phyloP scores from a whole-genome alignment of 2,888 invertebrate species.

The Phymatocera aterrima region DNA sequence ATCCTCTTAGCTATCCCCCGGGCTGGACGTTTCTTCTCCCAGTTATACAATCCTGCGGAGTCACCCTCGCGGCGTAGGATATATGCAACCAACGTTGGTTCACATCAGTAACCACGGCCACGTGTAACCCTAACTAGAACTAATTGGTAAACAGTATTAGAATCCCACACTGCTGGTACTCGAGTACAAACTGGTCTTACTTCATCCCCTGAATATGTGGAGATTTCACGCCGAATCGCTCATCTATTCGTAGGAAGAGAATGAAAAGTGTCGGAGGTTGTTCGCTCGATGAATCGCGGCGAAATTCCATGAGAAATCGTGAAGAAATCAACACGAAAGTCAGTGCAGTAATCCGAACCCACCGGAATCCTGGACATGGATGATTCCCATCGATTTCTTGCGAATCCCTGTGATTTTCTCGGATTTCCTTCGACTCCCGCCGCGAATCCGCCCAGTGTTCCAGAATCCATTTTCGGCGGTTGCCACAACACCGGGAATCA shows the following conservation, averaged over 20 bases:
- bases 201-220: not conserved
- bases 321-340: too few relatives aligned
- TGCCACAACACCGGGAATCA: too few relatives aligned
- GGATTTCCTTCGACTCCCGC: too few relatives aligned
- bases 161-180: not conserved
- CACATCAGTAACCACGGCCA: conserved; percentile 25
- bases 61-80: too few relatives aligned
- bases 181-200: not conserved
- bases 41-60: not conserved
- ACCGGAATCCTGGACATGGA: too few relatives aligned
- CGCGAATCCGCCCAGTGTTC: too few relatives aligned
- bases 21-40: conserved; percentile 19
- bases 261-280: not conserved
- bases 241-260: not conserved
- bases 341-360: too few relatives aligned
- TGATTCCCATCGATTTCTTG: too few relatives aligned
- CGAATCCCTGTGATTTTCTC: too few relatives aligned
- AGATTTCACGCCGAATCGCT: not conserved
- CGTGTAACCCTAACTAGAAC: conserved; percentile 55
- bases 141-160: conserved; percentile 59
- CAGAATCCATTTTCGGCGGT: too few relatives aligned
- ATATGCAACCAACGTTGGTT: not conserved
- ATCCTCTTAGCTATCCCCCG: conserved; percentile 11
- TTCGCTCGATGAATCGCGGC: too few relatives aligned
- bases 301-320: not conserved